Percentiles rank a stretch among this genome's conserved stretches.
phyloP scores from a whole-genome alignment of 23 tunicate species.

The Clavelina lepadiformis region DNA sequence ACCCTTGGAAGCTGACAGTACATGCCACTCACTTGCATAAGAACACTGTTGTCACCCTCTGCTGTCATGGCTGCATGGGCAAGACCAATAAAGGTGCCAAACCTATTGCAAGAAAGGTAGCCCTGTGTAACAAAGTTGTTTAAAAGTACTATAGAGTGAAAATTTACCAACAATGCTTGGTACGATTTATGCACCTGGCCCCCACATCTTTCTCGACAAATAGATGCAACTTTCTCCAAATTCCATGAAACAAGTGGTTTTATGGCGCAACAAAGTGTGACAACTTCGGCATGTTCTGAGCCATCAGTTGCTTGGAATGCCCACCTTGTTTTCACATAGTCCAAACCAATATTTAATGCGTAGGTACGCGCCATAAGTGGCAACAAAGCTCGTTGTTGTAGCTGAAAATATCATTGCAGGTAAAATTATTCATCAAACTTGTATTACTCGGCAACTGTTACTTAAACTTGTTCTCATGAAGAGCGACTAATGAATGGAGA shows the following conservation, averaged over 20 bases:
- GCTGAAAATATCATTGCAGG: slow-evolving; percentile 17
- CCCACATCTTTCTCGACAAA: slow-evolving; percentile 89
- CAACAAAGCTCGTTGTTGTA: slow-evolving; percentile 76
- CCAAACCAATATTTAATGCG: slow-evolving; percentile 85
- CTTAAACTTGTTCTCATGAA: not conserved
- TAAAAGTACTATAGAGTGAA: too few relatives aligned
- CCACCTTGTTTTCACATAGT: slow-evolving; percentile 95
- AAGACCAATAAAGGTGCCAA: slow-evolving; percentile 89
- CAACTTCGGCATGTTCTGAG: slow-evolving; percentile 76
- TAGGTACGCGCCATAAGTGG: slow-evolving; percentile 88
- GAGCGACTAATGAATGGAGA: not conserved
- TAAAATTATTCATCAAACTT: not conserved
- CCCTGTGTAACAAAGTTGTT: slow-evolving; percentile 59
- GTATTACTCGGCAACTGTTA: not conserved
- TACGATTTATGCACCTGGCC: slow-evolving; percentile 60
- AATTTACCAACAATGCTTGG: not conserved
- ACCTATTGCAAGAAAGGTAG: slow-evolving; percentile 92
- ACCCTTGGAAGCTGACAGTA: not conserved
- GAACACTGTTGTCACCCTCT: slow-evolving; percentile 94
- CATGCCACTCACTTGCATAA: slow-evolving; percentile 74
- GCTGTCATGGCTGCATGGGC: slow-evolving; percentile 99
- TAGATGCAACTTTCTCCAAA: slow-evolving; percentile 62
- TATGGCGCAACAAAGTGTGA: slow-evolving; percentile 93
- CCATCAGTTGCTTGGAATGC: slow-evolving; percentile 86
- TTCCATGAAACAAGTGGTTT: slow-evolving; percentile 95